Evolutionary conservation across 2,888 invertebrate genomes (phyloP), one percentile per base, ranked within the genome.

Genomic region (Seira musarum): DNA sequence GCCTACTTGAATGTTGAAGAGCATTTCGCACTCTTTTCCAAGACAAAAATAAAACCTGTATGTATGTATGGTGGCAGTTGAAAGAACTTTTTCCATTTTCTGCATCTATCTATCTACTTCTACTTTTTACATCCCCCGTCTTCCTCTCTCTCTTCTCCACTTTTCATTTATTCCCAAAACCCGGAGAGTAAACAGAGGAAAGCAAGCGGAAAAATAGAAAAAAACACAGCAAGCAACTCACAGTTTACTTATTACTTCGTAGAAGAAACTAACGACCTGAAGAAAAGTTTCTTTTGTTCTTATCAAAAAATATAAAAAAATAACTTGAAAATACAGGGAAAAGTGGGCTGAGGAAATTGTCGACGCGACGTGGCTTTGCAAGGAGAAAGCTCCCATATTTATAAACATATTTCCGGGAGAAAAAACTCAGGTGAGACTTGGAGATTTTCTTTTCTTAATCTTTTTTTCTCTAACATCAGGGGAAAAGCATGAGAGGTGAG

Each of bases 361-460:
- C 40, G 40, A 40, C n/a, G n/a, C n/a, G n/a, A n/a, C n/a, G n/a
- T n/a, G n/a, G n/a, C n/a, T n/a, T n/a, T 6, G 40, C 40, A 8
- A 6, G 13, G 40, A 40, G 40, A 40, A 40, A 40, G 40, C 40
- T 40, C 40, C 46, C 24, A 60, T 57, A 60, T 57, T 57, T 70
- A 19, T 60, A 70, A 57, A 70, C 53, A 70, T 70, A 70, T 60
- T 22, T 64, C 68, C 6, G 35, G 19, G 24, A 68, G 68, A n/a
- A n/a, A n/a, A 19, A 49, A 8, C 68, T 49, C 68, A 46, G 68
- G 68, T 46, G 68, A 68, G 68, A 40, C 40, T 40, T 8, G 13
- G 13, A 40, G 40, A 40, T 40, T 40, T n/a, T n/a, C n/a, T 40
- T 40, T 40, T 40, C 13, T 6, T 40, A 40, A 40, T 40, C 40